Evolutionary conservation across 2,888 invertebrate genomes (phyloP), one percentile per base, ranked within the genome.

Genomic region (Arrhopalites spinosus): DNA sequence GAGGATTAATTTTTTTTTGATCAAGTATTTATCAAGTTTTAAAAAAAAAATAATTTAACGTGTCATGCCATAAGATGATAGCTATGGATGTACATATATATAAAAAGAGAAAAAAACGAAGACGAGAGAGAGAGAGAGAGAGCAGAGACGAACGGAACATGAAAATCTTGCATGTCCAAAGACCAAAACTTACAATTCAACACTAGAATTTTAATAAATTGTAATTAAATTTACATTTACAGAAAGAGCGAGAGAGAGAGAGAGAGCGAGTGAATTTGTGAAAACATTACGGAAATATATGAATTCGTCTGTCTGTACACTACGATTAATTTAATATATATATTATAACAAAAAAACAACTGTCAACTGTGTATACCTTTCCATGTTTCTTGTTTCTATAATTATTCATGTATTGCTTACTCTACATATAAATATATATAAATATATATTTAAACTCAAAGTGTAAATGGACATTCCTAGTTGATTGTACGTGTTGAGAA

Each of bases 391-490:
- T 67, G 67, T 67, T 25, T 63, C 30, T 63, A 61, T 50, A 11
- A n/a, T n/a, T 50, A 50, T 61, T n/a, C 13, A 36, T n/a, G 8
- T 45, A 67, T 67, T 29, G 67, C 43, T 67, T 17, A n/a, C 23
- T 11, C 25, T 45, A 67, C 17, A n/a, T 20, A 7, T 64, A n/a
- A 29, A 17, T 64, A 64, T 64, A 11, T 8, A 11, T 27, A 63
- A 25, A 3, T 30, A 15, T 36, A 64, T 11, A 15, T 45, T 30
- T 17, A 29, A 67, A 67, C 67, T 45, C 36, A 43, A 67, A 43
- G 67, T 67, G 67, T 50, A 69, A 23, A n/a, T 70, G 70, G 47
- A 70, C 70, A 70, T 70, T 70, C 70, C 70, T 70, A 70, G 67
- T 43, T 45, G 47, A 67, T 66, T n/a, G n/a, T n/a, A n/a, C 3